phyloP scores from a whole-genome alignment of 53 echinoderm and acorn worm species.

The Actinopyga echinites region DNA sequence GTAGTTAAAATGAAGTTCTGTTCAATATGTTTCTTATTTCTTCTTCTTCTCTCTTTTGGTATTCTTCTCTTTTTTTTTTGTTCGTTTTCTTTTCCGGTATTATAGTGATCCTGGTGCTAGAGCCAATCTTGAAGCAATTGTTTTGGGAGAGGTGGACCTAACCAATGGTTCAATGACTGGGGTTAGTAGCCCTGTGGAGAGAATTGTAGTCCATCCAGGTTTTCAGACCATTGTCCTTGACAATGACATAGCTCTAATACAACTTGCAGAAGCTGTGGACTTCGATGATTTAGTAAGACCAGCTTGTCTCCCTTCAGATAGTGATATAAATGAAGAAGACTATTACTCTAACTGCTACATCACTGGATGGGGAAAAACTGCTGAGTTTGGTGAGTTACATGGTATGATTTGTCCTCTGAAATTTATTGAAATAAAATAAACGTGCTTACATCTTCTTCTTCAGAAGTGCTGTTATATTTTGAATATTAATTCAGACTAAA shows the following conservation, averaged over 20 bases:
- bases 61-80: background rate
- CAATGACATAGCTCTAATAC: slow-evolving; percentile 58
- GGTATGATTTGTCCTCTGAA: too few relatives aligned
- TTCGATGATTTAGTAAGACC: slow-evolving; percentile 34
- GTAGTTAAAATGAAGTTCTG: background rate
- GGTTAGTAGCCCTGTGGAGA: slow-evolving; percentile 7
- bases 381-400: background rate
- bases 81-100: background rate
- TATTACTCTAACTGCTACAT: slow-evolving; percentile 44
- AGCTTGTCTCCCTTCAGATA: slow-evolving; percentile 19
- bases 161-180: slow-evolving; percentile 15
- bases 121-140: slow-evolving; percentile 21
- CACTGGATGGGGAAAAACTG: slow-evolving; percentile 50
- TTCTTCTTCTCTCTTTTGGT: background rate
- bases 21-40: background rate
- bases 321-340: background rate
- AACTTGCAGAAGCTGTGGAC: slow-evolving; percentile 45
- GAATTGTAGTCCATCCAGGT: slow-evolving; percentile 43
- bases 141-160: slow-evolving; percentile 41
- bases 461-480: too few relatives aligned
- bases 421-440: too few relatives aligned
- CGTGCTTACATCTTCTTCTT: too few relatives aligned
- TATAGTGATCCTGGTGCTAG: slow-evolving; percentile 6
- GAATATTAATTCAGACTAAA: too few relatives aligned
- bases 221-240: background rate